Evolutionary conservation across 92 coral and sea anemone species (phyloP), one percentile per base, ranked within the genome.

Genomic region (Heteractis magnifica): DNA sequence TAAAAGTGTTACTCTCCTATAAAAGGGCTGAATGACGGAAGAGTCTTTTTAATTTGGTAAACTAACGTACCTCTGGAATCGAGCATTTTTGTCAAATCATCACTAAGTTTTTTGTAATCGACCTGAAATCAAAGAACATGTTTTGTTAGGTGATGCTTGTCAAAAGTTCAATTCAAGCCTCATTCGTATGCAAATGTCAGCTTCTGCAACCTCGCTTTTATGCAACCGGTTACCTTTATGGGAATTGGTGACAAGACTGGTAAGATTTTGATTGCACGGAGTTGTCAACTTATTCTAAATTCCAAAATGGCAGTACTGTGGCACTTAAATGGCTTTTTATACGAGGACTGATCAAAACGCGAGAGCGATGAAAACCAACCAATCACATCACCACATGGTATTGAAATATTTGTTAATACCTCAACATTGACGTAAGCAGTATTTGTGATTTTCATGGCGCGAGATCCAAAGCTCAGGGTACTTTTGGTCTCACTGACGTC

Each of bases 371-470:
- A 21, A 68, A 5, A 21, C 14, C 23, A 68, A 6, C 49, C 48
- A 21, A 68, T 21, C 73, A 68, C 49, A 68, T 8, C 23, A 15
- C 23, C 18, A 23, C 26, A 68, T 65, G 41, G 72, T 65, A 19
- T 10, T n/a, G 72, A 23, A 65, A 34, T 34, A 34, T 1, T 34
- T 34, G 44, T 34, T 13, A 80, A 65, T 59, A 94, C 99, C 99
- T 97, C 99, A 21, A 97, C 95, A 80, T 97, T 97, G 78, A 97
- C 91, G 65, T 94, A 97, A 5, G 99, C 99, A 16, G 98, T 94
- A 41, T 95, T 97, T 6, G 95, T 94, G 64, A 97, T 93, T 91
- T 97, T 97, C 99, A 97, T 97, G 44, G 99, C 99, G 56, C 99
- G 90, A 2, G 97, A 94, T 48, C 99, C 99, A 86, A 97, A 97